Percentiles rank a stretch among this genome's conserved stretches.
These are phyloP conservation scores for Callaeas wilsoni DNA, from an alignment of 2,113 vertebrate species.

Conservation along the genomic window DNA sequence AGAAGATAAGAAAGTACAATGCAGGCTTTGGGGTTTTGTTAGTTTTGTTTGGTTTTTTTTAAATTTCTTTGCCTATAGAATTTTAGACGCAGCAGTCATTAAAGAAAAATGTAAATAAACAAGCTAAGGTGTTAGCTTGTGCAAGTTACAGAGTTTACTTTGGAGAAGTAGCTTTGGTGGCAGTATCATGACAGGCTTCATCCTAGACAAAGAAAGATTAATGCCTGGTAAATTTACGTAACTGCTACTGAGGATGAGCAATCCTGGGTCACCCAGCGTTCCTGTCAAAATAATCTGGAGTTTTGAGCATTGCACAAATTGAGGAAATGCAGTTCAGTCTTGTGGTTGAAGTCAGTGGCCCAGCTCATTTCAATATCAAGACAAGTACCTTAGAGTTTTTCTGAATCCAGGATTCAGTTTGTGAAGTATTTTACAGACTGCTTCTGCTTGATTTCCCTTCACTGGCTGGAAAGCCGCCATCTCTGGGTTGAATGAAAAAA, in stretches of 20 bases:
- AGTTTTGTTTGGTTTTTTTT: fast-evolving
- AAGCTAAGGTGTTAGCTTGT: not conserved
- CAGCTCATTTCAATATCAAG: not conserved
- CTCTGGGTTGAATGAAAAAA: not conserved
- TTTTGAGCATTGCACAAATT: not conserved
- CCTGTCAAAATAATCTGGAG: not conserved
- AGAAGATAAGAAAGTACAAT: not conserved
- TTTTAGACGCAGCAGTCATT: not conserved
- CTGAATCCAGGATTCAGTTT: not conserved
- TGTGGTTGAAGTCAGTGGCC: not conserved
- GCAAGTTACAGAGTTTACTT: not conserved
- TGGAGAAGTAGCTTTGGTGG: not conserved
- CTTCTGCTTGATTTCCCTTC: not conserved
- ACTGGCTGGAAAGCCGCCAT: not conserved
- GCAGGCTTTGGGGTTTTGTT: not conserved
- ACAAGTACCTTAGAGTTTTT: not conserved
- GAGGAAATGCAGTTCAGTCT: not conserved
- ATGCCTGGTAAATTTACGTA: fast-evolving
- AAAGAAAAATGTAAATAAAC: not conserved
- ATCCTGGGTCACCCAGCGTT: not conserved
- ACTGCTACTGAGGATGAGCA: not conserved
- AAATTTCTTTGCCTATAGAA: not conserved
- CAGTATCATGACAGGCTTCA: not conserved
- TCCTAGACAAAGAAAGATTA: not conserved
- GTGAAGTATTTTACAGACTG: not conserved